Percentiles rank a stretch among this genome's conserved stretches.
Conservation (phyloP, 92 coral and sea anemone species). For the Bergia sp. region DNA sequence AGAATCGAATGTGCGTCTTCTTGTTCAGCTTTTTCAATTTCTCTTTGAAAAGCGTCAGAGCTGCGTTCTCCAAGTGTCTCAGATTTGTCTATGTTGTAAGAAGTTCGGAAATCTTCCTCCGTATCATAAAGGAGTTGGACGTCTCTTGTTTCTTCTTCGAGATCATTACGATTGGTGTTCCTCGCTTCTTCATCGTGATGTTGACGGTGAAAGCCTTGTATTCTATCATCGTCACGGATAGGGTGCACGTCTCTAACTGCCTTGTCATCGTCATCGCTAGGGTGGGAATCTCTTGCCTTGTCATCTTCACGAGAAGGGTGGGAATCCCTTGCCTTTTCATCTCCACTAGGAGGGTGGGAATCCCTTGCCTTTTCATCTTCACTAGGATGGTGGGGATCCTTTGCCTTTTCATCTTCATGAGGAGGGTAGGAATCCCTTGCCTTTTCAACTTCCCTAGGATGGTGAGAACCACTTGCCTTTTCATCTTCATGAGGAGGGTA, state of each 20-base stretch:
- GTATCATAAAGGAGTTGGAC: not conserved
- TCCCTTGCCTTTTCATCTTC: not conserved
- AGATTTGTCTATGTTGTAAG: not conserved
- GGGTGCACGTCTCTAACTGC: not conserved
- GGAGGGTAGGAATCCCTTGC: not conserved
- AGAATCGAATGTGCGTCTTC: not conserved
- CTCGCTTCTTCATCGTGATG: not conserved
- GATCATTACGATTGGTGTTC: not conserved
- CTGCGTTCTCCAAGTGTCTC: not conserved
- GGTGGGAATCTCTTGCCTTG: not conserved
- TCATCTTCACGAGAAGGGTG: not conserved
- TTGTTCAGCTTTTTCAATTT: not conserved
- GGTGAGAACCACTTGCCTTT: not conserved
- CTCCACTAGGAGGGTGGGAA: not conserved
- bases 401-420: not conserved
- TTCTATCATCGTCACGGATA: not conserved
- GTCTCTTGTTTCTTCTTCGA: not conserved
- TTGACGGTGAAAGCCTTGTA: not conserved
- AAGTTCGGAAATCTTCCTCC: slow-evolving; percentile 2
- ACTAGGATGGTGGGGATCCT: not conserved
- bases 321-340: not conserved
- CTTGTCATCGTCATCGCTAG: not conserved
- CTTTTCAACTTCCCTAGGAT: not conserved
- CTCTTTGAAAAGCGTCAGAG: not conserved
- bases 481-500: not conserved